Evolutionary conservation across 92 coral and sea anemone species (phyloP).

Genomic region (Plumapathes pennacea): DNA sequence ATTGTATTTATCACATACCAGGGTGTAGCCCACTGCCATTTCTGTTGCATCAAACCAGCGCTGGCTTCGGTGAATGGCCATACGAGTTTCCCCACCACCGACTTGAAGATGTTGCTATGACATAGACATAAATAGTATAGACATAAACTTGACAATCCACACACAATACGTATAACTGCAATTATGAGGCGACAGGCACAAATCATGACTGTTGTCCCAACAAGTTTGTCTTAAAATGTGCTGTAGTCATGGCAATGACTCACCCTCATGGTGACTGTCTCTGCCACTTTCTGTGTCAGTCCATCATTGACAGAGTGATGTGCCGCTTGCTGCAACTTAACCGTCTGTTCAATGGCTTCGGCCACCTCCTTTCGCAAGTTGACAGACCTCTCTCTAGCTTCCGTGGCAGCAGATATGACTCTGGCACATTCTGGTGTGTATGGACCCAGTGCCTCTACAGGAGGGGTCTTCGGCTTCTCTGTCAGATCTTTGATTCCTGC

Average conservation of each 20-base stretch:
- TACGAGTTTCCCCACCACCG: slow-evolving; percentile 90
- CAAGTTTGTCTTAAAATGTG: background rate
- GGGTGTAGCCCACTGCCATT: slow-evolving; percentile 86
- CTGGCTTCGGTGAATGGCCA: slow-evolving; percentile 94
- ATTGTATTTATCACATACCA: slow-evolving; percentile 59
- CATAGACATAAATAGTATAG: background rate
- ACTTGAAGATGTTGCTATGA: slow-evolving; percentile 96
- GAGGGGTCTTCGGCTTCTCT: slow-evolving; percentile 91
- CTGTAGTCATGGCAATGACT: too few relatives aligned
- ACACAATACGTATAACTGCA: too few relatives aligned
- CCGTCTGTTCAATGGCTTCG: slow-evolving; percentile 92
- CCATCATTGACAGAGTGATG: slow-evolving; percentile 97
- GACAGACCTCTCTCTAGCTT: slow-evolving; percentile 85
- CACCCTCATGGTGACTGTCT: slow-evolving; percentile 97
- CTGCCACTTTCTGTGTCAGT: slow-evolving; percentile 96
- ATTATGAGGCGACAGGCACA: too few relatives aligned
- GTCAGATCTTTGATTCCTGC: slow-evolving; percentile 90
- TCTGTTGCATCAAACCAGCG: slow-evolving; percentile 98
- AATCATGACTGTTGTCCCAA: too few relatives aligned
- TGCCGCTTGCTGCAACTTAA: slow-evolving; percentile 87
- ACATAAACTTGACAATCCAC: too few relatives aligned
- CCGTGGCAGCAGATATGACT: slow-evolving; percentile 79
- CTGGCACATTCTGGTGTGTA: slow-evolving; percentile 98
- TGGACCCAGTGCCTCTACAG: slow-evolving; percentile 94
- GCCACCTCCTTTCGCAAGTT: slow-evolving; percentile 86